Conservation (phyloP, 1,140 invertebrate species). For the Temnothorax nylanderi region DNA sequence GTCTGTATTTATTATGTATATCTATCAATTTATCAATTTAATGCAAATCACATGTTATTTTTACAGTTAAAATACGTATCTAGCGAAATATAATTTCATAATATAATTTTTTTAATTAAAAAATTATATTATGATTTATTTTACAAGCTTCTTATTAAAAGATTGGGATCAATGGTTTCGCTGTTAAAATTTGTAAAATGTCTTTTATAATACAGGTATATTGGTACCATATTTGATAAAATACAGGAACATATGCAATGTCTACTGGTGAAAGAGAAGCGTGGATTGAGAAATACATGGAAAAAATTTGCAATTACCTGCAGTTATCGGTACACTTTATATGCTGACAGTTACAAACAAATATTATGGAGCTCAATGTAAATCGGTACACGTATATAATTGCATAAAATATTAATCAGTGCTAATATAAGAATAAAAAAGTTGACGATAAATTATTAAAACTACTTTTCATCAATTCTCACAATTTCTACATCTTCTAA, state of each 20-base stretch:
- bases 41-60: not conserved
- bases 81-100: too few relatives aligned
- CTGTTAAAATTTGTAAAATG: too few relatives aligned
- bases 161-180: too few relatives aligned
- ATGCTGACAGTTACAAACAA: not conserved
- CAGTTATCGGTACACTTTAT: not conserved
- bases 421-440: too few relatives aligned
- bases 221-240: conserved; percentile 23
- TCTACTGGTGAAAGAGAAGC: not conserved
- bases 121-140: too few relatives aligned
- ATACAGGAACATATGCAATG: not conserved
- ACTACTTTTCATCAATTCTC: not conserved
- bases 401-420: too few relatives aligned
- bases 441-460: not conserved
- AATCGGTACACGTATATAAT: not conserved
- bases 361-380: conserved; percentile 30
- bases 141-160: too few relatives aligned
- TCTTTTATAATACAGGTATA: not conserved
- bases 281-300: not conserved
- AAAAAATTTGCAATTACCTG: not conserved
- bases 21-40: not conserved
- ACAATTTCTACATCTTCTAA: too few relatives aligned
- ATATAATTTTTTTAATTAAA: too few relatives aligned
- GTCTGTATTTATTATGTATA: not conserved
- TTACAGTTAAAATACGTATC: too few relatives aligned